Percentiles rank a stretch among this genome's conserved stretches.
Evolutionary conservation across 2,888 invertebrate species (phyloP).

Genomic region (Macaria liturata): DNA sequence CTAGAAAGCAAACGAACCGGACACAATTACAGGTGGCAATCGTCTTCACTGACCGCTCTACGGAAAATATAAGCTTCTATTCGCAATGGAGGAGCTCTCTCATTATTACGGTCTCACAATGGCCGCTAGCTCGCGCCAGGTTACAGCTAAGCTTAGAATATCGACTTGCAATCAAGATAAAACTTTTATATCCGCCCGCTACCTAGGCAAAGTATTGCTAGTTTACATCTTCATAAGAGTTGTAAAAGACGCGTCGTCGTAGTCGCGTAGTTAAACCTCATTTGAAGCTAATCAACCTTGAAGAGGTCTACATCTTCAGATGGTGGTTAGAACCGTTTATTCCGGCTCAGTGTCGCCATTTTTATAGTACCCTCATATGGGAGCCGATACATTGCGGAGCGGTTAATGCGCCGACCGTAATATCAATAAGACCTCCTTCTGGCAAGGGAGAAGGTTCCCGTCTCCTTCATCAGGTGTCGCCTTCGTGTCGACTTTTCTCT

Average conservation of each 20-base stretch:
- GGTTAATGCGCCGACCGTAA: slow-evolving; percentile 71
- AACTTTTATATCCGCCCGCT: slow-evolving; percentile 30
- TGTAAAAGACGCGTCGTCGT: too few species aligned
- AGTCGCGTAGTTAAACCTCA: neutral
- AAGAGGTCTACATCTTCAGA: slow-evolving; percentile 1
- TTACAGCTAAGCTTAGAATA: slow-evolving; percentile 45
- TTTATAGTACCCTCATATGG: slow-evolving; percentile 43
- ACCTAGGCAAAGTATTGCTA: too few species aligned
- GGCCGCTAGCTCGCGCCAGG: slow-evolving; percentile 22
- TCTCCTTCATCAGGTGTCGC: slow-evolving; percentile 58
- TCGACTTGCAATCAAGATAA: slow-evolving; percentile 47
- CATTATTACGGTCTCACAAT: slow-evolving; percentile 63
- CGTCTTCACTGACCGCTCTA: slow-evolving; percentile 55
- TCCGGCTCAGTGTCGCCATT: slow-evolving; percentile 17
- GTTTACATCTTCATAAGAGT: too few species aligned
- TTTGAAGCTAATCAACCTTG: slow-evolving; percentile 15
- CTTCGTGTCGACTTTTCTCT: slow-evolving; percentile 62
- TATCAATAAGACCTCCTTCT: slow-evolving; percentile 62
- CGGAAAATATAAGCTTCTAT: slow-evolving; percentile 66
- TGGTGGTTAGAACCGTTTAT: slow-evolving; percentile 4
- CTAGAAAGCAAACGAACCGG: slow-evolving; percentile 55
- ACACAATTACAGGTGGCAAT: slow-evolving; percentile 77
- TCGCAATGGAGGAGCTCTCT: slow-evolving; percentile 67
- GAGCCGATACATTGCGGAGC: slow-evolving; percentile 67
- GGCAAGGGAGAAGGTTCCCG: slow-evolving; percentile 44